A percentile compares a stretch with the other conserved stretches of the same genome.
Evolutionary conservation across 2,888 invertebrate genomes (phyloP).

Genomic region (Leptopilina myrica): DNA sequence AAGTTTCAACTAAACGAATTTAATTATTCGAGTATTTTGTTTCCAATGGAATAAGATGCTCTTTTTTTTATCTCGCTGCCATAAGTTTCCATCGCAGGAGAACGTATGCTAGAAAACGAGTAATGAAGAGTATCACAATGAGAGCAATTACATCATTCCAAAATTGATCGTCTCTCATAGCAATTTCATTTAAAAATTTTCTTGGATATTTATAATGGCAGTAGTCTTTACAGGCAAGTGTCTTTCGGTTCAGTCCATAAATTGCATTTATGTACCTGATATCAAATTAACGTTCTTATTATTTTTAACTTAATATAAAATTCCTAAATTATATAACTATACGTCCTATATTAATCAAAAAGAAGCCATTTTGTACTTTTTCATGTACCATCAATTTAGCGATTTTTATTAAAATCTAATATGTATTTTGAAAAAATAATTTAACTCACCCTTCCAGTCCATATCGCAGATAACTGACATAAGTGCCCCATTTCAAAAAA

Average conservation of each 20-base stretch:
- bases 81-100: constrained; percentile 88
- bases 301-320: not conserved
- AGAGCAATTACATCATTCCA: constrained; percentile 90
- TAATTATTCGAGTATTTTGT: constrained; percentile 21
- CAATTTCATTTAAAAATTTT: constrained; percentile 89
- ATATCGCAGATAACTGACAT: constrained; percentile 93
- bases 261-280: constrained; percentile 84
- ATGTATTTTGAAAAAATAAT: constrained; percentile 22
- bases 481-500: constrained; percentile 94
- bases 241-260: constrained; percentile 87
- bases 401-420: not conserved
- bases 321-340: no score
- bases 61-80: constrained; percentile 80
- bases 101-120: constrained; percentile 83
- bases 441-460: constrained; percentile 87
- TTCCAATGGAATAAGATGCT: constrained; percentile 22
- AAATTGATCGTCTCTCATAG: constrained; percentile 88
- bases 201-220: constrained; percentile 90
- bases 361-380: no score
- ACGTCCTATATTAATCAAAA: no score
- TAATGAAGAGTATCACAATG: constrained; percentile 81
- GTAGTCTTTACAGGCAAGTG: constrained; percentile 86
- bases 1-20: constrained; percentile 2
- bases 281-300: constrained; percentile 27
- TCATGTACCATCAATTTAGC: no score